Conservation (phyloP, 1,140 invertebrate species). For the Scylla paramamosain region DNA sequence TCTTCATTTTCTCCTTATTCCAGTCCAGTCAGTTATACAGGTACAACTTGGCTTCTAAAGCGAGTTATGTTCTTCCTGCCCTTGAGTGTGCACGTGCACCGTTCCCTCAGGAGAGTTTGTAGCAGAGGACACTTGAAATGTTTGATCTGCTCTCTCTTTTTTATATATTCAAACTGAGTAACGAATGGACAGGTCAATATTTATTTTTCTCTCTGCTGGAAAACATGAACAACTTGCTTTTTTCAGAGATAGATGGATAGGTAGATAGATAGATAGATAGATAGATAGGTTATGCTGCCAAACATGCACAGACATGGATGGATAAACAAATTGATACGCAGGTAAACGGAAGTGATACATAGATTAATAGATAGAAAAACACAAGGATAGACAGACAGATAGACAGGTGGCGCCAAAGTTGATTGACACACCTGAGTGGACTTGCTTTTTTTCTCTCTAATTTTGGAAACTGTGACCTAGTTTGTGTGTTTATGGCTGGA, state of each 20-base stretch:
- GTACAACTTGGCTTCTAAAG: background rate
- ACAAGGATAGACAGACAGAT: background rate
- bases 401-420: background rate
- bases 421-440: background rate
- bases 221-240: background rate
- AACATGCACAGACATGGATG: background rate
- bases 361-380: background rate
- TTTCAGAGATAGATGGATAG: too few relatives aligned
- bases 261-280: too few relatives aligned
- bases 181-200: background rate
- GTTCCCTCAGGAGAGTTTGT: background rate
- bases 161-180: background rate
- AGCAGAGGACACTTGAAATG: background rate
- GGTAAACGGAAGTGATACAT: background rate
- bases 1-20: too few relatives aligned
- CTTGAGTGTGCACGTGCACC: background rate
- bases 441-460: background rate
- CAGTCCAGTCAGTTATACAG: too few relatives aligned
- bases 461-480: background rate
- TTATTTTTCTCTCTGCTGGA: background rate
- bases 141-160: background rate
- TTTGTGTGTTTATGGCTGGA: background rate
- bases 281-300: too few relatives aligned
- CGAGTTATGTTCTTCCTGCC: background rate
- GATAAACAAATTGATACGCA: background rate